These are phyloP conservation scores for Tauraco hartlaubi DNA, from an alignment of 2,797 vertebrate species.

Conservation along the genomic window DNA sequence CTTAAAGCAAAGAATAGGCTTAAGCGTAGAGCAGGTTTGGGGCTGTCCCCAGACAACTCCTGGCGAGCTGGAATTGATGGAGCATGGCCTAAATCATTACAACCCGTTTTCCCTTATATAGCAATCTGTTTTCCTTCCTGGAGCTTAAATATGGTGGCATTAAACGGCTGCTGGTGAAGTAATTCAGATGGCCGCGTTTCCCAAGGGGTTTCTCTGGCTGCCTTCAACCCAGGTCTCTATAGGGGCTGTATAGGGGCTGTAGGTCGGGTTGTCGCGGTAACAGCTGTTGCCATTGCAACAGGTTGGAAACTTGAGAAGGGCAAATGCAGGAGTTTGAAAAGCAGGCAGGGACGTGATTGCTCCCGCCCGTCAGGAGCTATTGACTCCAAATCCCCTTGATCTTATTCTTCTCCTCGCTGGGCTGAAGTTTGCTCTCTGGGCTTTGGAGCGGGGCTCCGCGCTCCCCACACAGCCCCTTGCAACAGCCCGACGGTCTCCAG, in stretches of 20 bases:
- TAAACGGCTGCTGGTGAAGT: neutral
- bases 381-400: slow-evolving; percentile 63
- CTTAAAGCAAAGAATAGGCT: neutral
- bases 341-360: neutral
- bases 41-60: neutral
- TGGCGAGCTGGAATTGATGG: neutral
- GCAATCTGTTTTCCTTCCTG: slow-evolving; percentile 33
- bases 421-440: neutral
- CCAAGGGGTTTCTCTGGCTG: neutral
- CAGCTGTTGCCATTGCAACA: slow-evolving; percentile 61
- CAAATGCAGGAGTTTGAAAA: slow-evolving; percentile 32
- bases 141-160: neutral
- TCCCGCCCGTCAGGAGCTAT: slow-evolving; percentile 18
- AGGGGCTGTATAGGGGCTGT: neutral
- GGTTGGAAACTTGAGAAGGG: slow-evolving; percentile 61
- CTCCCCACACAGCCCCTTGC: neutral
- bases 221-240: neutral
- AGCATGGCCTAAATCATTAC: neutral
- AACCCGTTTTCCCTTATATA: slow-evolving; percentile 34
- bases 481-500: neutral
- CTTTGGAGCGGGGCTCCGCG: accelerated
- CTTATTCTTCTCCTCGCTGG: slow-evolving; percentile 21
- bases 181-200: neutral
- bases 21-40: neutral
- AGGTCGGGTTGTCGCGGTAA: neutral